Evolutionary conservation across 2,888 invertebrate species (phyloP).

Genomic region (Eudemis profundana): DNA sequence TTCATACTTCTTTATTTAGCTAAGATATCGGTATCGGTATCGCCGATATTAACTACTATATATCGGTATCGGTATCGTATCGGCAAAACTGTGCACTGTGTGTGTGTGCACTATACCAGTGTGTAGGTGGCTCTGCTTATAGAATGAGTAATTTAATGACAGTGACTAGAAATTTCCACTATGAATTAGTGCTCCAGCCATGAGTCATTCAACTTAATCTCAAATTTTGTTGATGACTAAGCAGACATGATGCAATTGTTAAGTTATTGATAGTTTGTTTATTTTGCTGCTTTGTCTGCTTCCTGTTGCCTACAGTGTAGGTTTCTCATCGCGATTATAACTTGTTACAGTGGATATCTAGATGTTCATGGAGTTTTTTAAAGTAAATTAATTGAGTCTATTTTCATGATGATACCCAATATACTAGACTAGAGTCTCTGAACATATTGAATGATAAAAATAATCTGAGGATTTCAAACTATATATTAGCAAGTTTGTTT

Average conservation of each 20-base stretch:
- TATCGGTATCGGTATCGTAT: too few species aligned
- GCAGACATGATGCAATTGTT: conserved; percentile 19
- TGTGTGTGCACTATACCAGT: conserved; percentile 4
- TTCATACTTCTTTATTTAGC: too few species aligned
- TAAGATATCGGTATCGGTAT: too few species aligned
- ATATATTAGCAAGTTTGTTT: not conserved
- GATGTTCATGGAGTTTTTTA: not conserved
- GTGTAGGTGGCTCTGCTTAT: not conserved
- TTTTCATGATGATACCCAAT: conserved; percentile 85
- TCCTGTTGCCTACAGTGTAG: not conserved
- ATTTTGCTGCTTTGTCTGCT: conserved; percentile 1
- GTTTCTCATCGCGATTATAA: too few species aligned
- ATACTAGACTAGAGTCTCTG: conserved; percentile 89
- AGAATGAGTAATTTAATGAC: not conserved
- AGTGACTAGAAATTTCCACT: conserved; percentile 21
- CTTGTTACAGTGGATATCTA: not conserved
- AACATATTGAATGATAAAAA: conserved; percentile 83
- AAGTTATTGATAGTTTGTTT: not conserved
- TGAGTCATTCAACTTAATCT: conserved; percentile 8
- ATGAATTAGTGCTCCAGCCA: not conserved
- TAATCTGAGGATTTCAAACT: conserved; percentile 74
- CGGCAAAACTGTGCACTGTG: too few species aligned
- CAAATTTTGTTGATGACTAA: conserved; percentile 27
- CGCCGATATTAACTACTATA: too few species aligned
- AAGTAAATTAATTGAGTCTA: not conserved